A percentile compares a stretch with the other conserved stretches of the same genome.
phyloP scores from a whole-genome alignment of 2,113 vertebrate genomes.

The Caranx ignobilis region DNA sequence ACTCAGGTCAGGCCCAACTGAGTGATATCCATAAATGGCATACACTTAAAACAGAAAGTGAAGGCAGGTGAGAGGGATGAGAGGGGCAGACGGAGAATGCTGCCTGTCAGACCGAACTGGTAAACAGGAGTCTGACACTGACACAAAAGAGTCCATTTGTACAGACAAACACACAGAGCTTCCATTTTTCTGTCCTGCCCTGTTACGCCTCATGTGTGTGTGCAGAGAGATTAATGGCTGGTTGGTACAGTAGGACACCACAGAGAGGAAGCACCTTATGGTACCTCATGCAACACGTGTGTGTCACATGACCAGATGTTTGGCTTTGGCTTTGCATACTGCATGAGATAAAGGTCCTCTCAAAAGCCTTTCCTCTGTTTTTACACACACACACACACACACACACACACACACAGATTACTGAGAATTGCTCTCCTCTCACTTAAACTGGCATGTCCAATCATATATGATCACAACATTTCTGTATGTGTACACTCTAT shows the following conservation, averaged over 20 bases:
- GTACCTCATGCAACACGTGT: too few species aligned
- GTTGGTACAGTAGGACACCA: slow-evolving; percentile 15
- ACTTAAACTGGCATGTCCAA: not conserved
- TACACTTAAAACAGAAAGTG: not conserved
- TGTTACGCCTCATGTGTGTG: slow-evolving; percentile 15
- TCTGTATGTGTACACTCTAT: not conserved
- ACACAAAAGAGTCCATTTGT: slow-evolving; percentile 31
- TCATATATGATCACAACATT: not conserved
- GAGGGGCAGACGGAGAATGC: slow-evolving; percentile 5
- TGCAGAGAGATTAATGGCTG: slow-evolving; percentile 39
- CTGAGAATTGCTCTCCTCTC: not conserved
- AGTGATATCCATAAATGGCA: slow-evolving; percentile 19
- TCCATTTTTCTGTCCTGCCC: slow-evolving; percentile 7
- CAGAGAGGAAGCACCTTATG: slow-evolving; percentile 23
- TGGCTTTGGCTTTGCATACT: not conserved
- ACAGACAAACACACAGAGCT: slow-evolving; percentile 23
- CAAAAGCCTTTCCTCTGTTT: not conserved
- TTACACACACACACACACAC: not conserved
- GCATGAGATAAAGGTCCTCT: not conserved
- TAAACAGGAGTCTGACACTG: slow-evolving; percentile 2
- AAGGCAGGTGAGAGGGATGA: slow-evolving; percentile 5
- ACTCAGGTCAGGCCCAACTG: not conserved
- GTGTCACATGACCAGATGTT: not conserved
- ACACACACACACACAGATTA: not conserved
- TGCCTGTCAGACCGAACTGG: not conserved